Conservation (phyloP, 2,113 vertebrate genomes). For the Phylloscopus trochiloides region DNA sequence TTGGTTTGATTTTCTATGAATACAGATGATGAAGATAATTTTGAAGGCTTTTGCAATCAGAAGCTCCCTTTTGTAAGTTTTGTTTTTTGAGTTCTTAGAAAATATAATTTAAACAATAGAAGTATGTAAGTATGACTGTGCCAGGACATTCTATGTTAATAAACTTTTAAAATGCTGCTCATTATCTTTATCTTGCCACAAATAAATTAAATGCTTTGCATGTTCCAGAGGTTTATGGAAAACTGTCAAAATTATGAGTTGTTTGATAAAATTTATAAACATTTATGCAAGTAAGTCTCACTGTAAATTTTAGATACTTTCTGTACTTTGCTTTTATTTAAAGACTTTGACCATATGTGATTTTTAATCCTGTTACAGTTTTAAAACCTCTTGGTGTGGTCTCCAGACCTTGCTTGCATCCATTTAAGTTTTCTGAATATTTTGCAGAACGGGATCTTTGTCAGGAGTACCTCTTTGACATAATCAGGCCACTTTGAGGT, state of each 20-base stretch:
- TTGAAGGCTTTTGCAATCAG: not conserved
- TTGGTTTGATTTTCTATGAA: not conserved
- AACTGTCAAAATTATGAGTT: conserved; percentile 51
- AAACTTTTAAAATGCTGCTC: conserved; percentile 19
- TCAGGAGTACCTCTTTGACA: not conserved
- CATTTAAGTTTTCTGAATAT: not conserved
- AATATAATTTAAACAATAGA: conserved; percentile 33
- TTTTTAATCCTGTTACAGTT: conserved; percentile 3
- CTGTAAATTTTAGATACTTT: conserved; percentile 37
- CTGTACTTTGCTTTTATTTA: conserved; percentile 30
- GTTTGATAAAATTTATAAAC: conserved; percentile 46
- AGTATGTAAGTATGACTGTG: not conserved
- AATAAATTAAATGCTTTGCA: conserved; percentile 34
- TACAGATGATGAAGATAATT: not conserved
- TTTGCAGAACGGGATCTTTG: not conserved
- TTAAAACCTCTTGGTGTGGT: conserved; percentile 15
- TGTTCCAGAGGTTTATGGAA: conserved; percentile 35
- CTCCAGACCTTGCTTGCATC: not conserved
- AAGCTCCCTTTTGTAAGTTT: not conserved
- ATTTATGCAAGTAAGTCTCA: conserved; percentile 31
- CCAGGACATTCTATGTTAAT: conserved; percentile 36
- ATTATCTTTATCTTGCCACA: conserved; percentile 40
- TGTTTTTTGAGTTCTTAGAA: not conserved
- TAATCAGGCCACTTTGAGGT: not conserved
- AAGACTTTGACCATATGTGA: not conserved